Base-by-base conservation (phyloP, 2,797 vertebrate genomes). In the Periophthalmus magnuspinnatus region DNA sequence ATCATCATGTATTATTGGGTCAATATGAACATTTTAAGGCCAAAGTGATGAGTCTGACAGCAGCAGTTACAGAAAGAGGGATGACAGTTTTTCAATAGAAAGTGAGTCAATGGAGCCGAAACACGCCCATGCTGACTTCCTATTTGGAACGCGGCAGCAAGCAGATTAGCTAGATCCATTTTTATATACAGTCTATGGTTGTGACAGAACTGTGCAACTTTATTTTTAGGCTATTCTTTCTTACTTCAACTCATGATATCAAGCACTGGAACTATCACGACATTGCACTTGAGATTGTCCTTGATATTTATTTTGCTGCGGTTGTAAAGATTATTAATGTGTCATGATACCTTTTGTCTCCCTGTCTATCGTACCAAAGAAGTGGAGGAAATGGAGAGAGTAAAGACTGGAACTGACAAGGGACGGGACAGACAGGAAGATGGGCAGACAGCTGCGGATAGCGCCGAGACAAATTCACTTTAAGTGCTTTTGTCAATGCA, bases 401-500 rank as follows among this genome's bases (percentile, higher is more conserved):
- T 13, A 47, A 17, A 8, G 61, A 17, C 38, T 47, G 19, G 41
- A 61, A 14, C 55, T 71, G 60, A 57, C 38, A 59, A 50, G 58
- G 72, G 65, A 65, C 45, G 45, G 76, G 41, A 34, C 50, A 54
- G 57, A 63, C n/a, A 60, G 38, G 65, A 32, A 70, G 36, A 54
- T 55, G 69, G 56, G 66, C 70, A 70, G 65, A 79, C 57, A 76
- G 60, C 70, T 59, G 74, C 58, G 36, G 76, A 84, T 77, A 75
- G 78, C 82, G 80, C 65, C 78, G 80, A 79, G 80, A 67, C 71
- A 81, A 88, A 85, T 86, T 80, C 84, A 77, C 60, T 57, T 83
- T 87, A 89, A 92, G 69, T 82, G 71, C 65, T 81, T 88, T 78
- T 85, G 74, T 86, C 71, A 89, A 81, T 81, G 47, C 56, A 68